A percentile compares a stretch with the other conserved stretches of the same genome.
phyloP scores from a whole-genome alignment of 2,113 vertebrate genomes.

The Poeciliopsis occidentalis region DNA sequence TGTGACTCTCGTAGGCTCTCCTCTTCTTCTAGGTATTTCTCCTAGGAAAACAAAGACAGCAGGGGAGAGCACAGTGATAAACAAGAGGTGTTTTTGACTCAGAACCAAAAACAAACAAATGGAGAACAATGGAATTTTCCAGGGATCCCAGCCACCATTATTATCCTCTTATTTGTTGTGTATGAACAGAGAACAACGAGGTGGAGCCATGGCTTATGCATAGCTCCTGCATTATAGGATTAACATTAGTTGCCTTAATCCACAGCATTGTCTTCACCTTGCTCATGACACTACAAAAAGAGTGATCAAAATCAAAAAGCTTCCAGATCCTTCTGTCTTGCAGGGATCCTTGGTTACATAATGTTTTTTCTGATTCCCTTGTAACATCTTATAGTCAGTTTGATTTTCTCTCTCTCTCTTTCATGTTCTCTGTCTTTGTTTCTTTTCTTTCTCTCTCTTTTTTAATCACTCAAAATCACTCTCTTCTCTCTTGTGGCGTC shows the following conservation, averaged over 20 bases:
- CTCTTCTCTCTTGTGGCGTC: conserved; percentile 33
- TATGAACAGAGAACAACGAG: conserved; percentile 70
- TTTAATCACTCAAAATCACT: conserved; percentile 50
- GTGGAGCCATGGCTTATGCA: conserved; percentile 59
- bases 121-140: conserved; percentile 58
- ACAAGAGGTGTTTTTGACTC: conserved; percentile 71
- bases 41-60: conserved; percentile 61
- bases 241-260: conserved; percentile 42
- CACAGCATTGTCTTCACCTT: conserved; percentile 12
- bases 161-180: conserved; percentile 74
- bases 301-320: conserved; percentile 21
- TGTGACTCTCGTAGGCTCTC: conserved; percentile 27
- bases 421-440: conserved; percentile 12
- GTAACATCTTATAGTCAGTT: not conserved
- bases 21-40: conserved; percentile 36
- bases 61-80: conserved; percentile 32
- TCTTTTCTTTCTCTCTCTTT: conserved; percentile 26
- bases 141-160: conserved; percentile 57
- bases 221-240: conserved; percentile 59
- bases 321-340: not conserved
- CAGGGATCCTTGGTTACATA: conserved; percentile 11
- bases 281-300: not conserved
- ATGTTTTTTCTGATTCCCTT: conserved; percentile 3
- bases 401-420: conserved; percentile 3
- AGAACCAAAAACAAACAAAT: conserved; percentile 68